phyloP scores from a whole-genome alignment of 2,113 vertebrate species.

The Ardeotis arabs region DNA sequence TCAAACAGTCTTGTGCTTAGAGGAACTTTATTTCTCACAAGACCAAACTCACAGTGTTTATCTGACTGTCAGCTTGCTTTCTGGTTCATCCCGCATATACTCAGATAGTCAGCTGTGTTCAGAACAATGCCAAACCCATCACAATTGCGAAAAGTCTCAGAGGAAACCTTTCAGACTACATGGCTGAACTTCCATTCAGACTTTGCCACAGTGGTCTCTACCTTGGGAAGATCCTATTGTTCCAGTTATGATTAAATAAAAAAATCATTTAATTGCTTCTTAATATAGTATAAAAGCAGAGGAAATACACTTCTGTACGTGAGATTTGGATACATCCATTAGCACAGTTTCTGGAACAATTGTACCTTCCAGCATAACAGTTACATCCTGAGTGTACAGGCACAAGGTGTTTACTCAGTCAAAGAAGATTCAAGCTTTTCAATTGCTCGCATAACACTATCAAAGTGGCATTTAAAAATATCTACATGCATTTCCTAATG shows the following conservation, averaged over 20 bases:
- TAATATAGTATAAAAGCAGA: not conserved
- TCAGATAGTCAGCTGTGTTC: not conserved
- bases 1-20: not conserved
- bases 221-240: not conserved
- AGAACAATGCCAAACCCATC: not conserved
- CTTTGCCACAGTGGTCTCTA: not conserved
- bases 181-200: not conserved
- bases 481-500: not conserved
- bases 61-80: not conserved
- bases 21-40: not conserved
- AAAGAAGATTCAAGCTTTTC: not conserved
- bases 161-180: not conserved
- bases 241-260: not conserved
- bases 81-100: not conserved
- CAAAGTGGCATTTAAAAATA: not conserved
- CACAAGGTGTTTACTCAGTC: not conserved
- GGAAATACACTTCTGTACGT: not conserved
- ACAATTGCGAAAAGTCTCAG: not conserved
- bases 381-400: not conserved
- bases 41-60: not conserved
- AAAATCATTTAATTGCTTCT: not conserved
- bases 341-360: not conserved
- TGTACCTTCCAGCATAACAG: not conserved
- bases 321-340: not conserved
- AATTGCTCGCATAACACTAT: not conserved